Evolutionary conservation across 2,113 vertebrate species (phyloP).

Genomic region (Cyphomyrus plagiostoma): DNA sequence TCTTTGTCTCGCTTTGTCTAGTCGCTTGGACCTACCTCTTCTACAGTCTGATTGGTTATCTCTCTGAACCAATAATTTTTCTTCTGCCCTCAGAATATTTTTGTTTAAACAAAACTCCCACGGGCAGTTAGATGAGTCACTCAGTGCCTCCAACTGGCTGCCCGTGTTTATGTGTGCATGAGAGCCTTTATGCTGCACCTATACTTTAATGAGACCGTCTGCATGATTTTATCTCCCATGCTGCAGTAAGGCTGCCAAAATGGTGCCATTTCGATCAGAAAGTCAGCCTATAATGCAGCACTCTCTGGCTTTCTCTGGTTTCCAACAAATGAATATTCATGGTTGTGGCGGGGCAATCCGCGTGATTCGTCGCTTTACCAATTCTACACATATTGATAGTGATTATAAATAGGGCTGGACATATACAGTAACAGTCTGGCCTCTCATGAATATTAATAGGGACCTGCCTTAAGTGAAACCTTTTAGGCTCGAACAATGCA

Average conservation of each 20-base stretch:
- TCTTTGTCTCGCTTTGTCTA: too few relatives aligned
- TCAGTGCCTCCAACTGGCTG: neutral
- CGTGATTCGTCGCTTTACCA: neutral
- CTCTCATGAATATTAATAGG: conserved; percentile 2
- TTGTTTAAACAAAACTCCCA: too few relatives aligned
- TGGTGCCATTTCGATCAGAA: neutral
- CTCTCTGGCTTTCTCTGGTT: neutral
- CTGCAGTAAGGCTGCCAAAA: neutral
- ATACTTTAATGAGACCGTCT: neutral
- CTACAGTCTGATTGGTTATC: too few relatives aligned
- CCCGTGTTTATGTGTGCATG: neutral
- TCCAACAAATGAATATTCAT: conserved; percentile 8
- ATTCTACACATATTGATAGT: neutral
- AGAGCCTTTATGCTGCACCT: neutral
- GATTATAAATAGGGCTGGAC: neutral
- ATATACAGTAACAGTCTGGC: neutral
- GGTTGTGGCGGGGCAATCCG: too few relatives aligned
- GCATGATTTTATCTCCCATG: neutral
- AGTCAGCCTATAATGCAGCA: neutral
- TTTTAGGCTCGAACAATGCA: neutral
- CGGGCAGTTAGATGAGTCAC: neutral
- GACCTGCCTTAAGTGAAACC: neutral
- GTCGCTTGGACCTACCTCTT: too few relatives aligned
- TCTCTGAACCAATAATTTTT: too few relatives aligned
- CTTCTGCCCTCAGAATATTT: too few relatives aligned